Evolutionary conservation across 2,888 invertebrate genomes (phyloP).

Genomic region (Drosophila nigricruria): DNA sequence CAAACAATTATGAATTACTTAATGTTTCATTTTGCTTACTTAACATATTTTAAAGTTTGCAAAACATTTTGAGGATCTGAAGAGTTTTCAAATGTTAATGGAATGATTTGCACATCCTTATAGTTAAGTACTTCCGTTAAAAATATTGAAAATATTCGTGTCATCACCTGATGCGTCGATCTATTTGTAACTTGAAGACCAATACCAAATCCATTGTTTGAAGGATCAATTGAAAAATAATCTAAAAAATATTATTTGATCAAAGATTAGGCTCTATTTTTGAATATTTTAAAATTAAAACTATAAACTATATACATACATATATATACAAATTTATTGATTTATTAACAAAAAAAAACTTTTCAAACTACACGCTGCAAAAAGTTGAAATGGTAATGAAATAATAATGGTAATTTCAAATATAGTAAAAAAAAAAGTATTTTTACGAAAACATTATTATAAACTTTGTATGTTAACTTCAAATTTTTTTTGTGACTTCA

Average conservation of each 20-base stretch:
- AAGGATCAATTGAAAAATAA: slow-evolving; percentile 3
- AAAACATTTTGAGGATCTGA: slow-evolving; percentile 34
- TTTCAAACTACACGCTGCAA: too few relatives aligned
- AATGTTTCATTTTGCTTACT: slow-evolving; percentile 41
- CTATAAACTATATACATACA: too few relatives aligned
- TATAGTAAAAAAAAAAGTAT: too few relatives aligned
- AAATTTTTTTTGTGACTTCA: too few relatives aligned
- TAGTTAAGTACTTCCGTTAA: slow-evolving; percentile 86
- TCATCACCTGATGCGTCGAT: slow-evolving; percentile 87
- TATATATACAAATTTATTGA: too few relatives aligned
- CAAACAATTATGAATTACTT: neutral
- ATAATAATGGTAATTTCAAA: too few relatives aligned
- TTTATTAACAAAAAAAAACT: too few relatives aligned
- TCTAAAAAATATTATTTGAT: slow-evolving; percentile 20
- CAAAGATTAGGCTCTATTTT: too few relatives aligned
- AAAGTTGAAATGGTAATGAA: too few relatives aligned
- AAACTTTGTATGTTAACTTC: too few relatives aligned
- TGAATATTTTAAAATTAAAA: neutral
- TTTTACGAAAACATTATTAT: too few relatives aligned
- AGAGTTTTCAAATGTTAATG: slow-evolving; percentile 46
- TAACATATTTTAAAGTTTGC: slow-evolving; percentile 58
- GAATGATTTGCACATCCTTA: slow-evolving; percentile 85
- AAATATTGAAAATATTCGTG: slow-evolving; percentile 87
- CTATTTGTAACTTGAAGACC: slow-evolving; percentile 87
- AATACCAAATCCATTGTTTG: slow-evolving; percentile 44